Conservation (phyloP, 2,888 invertebrate genomes). For the Chironomus riparius region DNA sequence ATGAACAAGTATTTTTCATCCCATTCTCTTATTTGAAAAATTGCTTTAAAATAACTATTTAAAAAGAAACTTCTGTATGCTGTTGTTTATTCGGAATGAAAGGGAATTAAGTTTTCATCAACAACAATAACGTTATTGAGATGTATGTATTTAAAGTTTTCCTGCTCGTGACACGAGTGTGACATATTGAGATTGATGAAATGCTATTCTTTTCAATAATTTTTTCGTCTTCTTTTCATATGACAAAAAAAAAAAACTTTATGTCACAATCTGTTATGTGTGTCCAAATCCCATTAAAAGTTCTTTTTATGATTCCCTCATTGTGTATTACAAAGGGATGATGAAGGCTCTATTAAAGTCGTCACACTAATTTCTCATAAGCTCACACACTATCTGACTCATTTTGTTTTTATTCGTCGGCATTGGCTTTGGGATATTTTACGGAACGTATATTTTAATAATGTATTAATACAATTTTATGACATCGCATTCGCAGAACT, state of each 20-base stretch:
- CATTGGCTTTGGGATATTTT: neutral
- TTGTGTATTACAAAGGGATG: neutral
- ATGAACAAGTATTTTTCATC: neutral
- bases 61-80: neutral
- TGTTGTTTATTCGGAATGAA: neutral
- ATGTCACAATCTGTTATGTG: neutral
- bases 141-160: neutral
- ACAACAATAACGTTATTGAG: neutral
- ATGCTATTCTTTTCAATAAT: neutral
- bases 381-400: neutral
- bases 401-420: neutral
- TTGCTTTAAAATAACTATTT: neutral
- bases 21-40: neutral
- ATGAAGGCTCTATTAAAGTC: slow-evolving; percentile 1
- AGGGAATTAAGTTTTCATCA: slow-evolving; percentile 7
- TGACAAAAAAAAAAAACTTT: no score
- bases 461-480: neutral
- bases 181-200: slow-evolving; percentile 8
- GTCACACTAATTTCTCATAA: slow-evolving; percentile 2
- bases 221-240: neutral
- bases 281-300: neutral
- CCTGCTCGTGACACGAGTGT: neutral
- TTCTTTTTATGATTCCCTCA: neutral
- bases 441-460: neutral
- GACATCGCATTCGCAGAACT: neutral